Base-by-base conservation (phyloP, 2,797 vertebrate species). In the Sebastes matsubarae region DNA sequence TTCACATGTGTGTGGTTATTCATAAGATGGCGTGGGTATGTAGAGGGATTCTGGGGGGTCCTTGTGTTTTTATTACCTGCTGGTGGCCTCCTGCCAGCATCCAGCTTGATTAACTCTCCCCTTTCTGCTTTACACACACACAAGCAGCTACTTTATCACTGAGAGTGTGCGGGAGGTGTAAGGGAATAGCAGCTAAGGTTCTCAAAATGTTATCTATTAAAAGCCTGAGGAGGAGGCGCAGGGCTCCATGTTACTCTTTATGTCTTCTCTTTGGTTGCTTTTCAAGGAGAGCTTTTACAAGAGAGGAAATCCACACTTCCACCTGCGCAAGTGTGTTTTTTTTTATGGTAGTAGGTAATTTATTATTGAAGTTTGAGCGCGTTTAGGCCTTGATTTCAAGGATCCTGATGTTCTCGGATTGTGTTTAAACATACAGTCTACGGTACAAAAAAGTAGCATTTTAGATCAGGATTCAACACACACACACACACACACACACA, bases 51-150 rank as follows among this genome's bases (percentile, higher is more conserved):
- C 80, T 85, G 77, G 88, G 90, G 76, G 90, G 87, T 92, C 88
- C 78, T 83, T 71, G 84, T 89, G 77, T 89, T 93, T 94, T 90
- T 93, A 91, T 93, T 93, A 91, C 89, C 85, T 90, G 87, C 89
- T 88, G 88, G 84, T 81, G 83, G 87, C 85, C 80, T 85, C 88
- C 82, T 86, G 84, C 91, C 84, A 89, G 85, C 77, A 81, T 86
- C 71, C 57, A 78, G 81, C 73, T 91, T 93, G 89, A 94, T 93
- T 92, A 93, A 92, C 83, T 91, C 82, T 59, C 57, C 78, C 24
- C 50, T 72, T 70, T 73, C 27, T 77, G 59, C 58, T 42, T 18
- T 10, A 50, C 69, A 36, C 73, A 75, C 76, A 79, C 76, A 79
- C 29, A 65, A 59, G 22, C 38, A 72, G 54, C 80, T 80, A 82